phyloP scores from a whole-genome alignment of 2,888 invertebrate species.

The Sphecodes monilicornis region DNA sequence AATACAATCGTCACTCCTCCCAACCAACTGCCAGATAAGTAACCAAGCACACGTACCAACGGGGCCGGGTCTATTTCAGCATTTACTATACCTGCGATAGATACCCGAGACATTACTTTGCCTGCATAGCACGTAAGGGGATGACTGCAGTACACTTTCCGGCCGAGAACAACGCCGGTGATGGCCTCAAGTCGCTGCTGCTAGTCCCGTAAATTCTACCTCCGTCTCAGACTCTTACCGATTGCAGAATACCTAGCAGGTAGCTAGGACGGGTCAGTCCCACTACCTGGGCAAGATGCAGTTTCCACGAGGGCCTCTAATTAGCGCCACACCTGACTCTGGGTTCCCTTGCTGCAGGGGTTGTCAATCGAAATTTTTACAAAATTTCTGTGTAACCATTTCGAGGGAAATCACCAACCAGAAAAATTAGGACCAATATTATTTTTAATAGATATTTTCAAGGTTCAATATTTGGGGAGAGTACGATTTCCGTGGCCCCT shows the following conservation, averaged over 20 bases:
- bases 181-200: slow-evolving; percentile 50
- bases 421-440: too few species aligned
- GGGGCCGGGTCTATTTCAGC: slow-evolving; percentile 41
- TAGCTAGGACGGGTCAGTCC: neutral
- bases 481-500: too few species aligned
- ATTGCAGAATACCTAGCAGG: neutral
- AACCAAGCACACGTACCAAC: slow-evolving; percentile 30
- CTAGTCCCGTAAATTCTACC: slow-evolving; percentile 49
- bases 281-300: neutral
- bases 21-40: neutral
- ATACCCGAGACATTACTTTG: slow-evolving; percentile 68
- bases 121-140: slow-evolving; percentile 62
- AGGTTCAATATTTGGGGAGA: too few species aligned
- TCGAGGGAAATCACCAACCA: too few species aligned
- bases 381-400: too few species aligned
- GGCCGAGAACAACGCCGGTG: slow-evolving; percentile 54
- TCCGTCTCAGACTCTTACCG: neutral
- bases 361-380: neutral
- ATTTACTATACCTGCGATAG: slow-evolving; percentile 66
- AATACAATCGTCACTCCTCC: neutral
- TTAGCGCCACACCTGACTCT: neutral
- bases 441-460: too few species aligned
- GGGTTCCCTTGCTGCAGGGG: neutral
- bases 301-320: neutral
- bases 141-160: slow-evolving; percentile 63